A percentile compares a stretch with the other conserved stretches of the same genome.
phyloP scores from a whole-genome alignment of 2,888 invertebrate species.

The Calephelis perditalis region DNA sequence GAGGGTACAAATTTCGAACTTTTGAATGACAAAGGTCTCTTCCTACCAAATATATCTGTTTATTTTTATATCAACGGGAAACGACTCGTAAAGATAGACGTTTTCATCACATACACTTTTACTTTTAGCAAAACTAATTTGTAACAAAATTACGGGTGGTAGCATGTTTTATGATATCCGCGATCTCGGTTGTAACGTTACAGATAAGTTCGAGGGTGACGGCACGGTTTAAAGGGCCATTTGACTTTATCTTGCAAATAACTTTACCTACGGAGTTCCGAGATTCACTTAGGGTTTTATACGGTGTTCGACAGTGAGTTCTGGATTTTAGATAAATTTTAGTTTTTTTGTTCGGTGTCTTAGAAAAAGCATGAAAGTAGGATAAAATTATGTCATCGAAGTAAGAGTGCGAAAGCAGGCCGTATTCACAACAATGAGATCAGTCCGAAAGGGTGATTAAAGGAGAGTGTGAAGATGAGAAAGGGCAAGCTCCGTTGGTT shows the following conservation, averaged over 20 bases:
- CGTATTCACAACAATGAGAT: too few species aligned
- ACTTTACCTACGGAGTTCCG: conserved; percentile 27
- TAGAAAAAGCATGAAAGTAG: too few species aligned
- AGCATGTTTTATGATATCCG: conserved; percentile 2
- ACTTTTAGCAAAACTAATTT: conserved; percentile 4
- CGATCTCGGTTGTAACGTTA: conserved; percentile 4
- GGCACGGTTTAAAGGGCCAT: conserved; percentile 26
- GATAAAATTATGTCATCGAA: too few species aligned
- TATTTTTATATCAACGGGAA: too few species aligned
- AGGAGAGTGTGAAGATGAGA: too few species aligned
- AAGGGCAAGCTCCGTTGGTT: too few species aligned
- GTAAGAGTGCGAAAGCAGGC: too few species aligned
- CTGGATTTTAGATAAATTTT: conserved; percentile 1
- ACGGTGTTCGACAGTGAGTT: background rate
- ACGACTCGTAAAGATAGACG: too few species aligned
- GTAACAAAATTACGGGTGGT: background rate
- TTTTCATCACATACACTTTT: background rate
- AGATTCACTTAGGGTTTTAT: conserved; percentile 24
- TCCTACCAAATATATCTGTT: too few species aligned
- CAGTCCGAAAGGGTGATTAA: too few species aligned
- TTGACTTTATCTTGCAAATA: conserved; percentile 28
- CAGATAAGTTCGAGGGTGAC: conserved; percentile 14
- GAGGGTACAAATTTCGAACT: too few species aligned
- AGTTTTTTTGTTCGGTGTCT: background rate
- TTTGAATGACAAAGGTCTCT: too few species aligned